Base-by-base conservation (phyloP, 2,888 invertebrate species). In the Agrilus mali region DNA sequence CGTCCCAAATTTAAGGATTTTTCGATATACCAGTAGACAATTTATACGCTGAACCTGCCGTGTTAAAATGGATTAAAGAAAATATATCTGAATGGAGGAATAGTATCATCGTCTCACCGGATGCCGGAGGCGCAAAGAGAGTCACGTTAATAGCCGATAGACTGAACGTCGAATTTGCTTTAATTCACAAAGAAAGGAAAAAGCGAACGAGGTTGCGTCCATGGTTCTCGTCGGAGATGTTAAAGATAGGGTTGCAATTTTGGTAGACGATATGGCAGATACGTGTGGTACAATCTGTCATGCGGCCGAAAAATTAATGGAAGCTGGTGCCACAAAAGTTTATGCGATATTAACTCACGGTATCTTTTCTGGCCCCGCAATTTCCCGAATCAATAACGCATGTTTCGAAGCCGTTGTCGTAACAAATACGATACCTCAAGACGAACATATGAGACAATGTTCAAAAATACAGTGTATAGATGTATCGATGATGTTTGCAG, bases 401-500 rank as follows among this genome's bases (percentile, higher is more conserved):
- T 83, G 84, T 57, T 86, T 96, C 67, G 94, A 95, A 65, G 92
- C 93, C 45, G 89, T 95, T 15, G 93, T 94, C 20, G 94, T 95
- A 31, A 95, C 95, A 47, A 95, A 95, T 64, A 94, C 94, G 36
- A 93, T 95, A 58, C 94, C 95, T 12, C 95, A 95, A 62, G 92
- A 93, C 57, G 82, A 81, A 57, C 89, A 93, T 64, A 93, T 93
- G 89, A 86, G 86, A 60, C 82, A 86, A 53, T 92, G 92, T 55
- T 78, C 84, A 7, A 94, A 85, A 70, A 82, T 89, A 54, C 81
- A 97, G 86, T 93, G 93, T 66, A 96, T 98, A 68, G 97, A 98
- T 69, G 94, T 98, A 27, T 97, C 97, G 2, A 95, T 96, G 93
- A 97, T 98, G 82, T 83, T 98, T 61, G 96, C 97, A 5, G 98